phyloP scores from a whole-genome alignment of 2,113 vertebrate genomes.

The Lanius collurio region DNA sequence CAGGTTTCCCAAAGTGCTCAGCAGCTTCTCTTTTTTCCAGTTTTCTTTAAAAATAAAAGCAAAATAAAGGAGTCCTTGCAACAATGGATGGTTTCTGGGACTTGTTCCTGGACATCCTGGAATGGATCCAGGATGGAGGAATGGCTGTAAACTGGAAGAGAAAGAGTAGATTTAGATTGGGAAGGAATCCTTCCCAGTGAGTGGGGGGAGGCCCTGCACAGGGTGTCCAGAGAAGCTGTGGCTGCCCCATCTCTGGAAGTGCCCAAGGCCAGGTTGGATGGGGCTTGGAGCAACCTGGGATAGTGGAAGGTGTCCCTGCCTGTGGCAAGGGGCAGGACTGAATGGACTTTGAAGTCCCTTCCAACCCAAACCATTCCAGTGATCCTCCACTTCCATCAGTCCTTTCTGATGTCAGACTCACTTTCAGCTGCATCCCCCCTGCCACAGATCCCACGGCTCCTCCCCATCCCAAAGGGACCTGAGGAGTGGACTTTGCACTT shows the following conservation, averaged over 20 bases:
- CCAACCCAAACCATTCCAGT: background rate
- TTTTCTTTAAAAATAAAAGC: background rate
- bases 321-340: rapidly evolving
- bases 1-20: background rate
- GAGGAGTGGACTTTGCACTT: background rate
- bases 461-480: background rate
- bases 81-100: background rate
- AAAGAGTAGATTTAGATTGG: background rate
- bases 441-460: background rate
- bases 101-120: background rate
- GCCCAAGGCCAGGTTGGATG: rapidly evolving
- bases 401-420: rapidly evolving
- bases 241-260: background rate
- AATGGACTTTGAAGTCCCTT: background rate
- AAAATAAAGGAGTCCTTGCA: background rate
- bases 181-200: background rate
- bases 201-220: background rate
- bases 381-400: background rate
- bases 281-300: background rate
- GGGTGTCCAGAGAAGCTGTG: background rate
- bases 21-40: background rate
- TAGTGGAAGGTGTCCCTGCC: rapidly evolving
- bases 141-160: background rate
- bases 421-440: background rate
- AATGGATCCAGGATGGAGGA: background rate